phyloP scores from a whole-genome alignment of 2,797 vertebrate genomes.

The Rousettus madagascariensis region DNA sequence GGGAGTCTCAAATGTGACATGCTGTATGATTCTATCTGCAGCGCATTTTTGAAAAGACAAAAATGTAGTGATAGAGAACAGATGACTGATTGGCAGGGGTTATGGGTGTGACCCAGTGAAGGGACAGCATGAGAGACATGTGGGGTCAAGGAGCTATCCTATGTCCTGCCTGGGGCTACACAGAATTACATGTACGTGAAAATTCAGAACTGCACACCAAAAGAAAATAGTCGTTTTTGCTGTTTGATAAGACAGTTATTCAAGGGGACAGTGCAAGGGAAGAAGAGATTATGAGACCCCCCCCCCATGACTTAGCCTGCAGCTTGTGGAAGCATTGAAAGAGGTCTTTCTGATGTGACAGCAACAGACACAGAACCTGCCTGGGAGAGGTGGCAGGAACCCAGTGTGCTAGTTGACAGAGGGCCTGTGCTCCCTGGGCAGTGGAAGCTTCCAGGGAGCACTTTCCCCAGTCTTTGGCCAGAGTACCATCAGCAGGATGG shows the following conservation, averaged over 20 bases:
- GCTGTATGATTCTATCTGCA: too few relatives aligned
- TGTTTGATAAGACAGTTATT: too few relatives aligned
- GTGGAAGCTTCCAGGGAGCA: background rate
- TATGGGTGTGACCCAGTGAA: background rate
- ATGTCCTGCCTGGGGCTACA: background rate
- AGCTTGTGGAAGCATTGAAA: background rate
- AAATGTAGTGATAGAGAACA: background rate
- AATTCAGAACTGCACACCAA: background rate
- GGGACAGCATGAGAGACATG: background rate
- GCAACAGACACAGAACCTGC: background rate
- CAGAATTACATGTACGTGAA: background rate
- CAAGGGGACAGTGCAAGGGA: too few relatives aligned
- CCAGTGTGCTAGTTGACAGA: rapidly evolving
- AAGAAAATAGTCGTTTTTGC: background rate
- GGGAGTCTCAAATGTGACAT: background rate
- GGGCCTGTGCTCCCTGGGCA: background rate
- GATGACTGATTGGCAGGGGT: background rate
- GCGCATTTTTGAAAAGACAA: background rate
- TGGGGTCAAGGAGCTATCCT: background rate
- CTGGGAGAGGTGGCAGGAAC: background rate
- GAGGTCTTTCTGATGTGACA: background rate
- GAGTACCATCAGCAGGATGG: background rate
- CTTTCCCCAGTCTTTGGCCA: background rate
- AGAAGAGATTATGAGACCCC: background rate
- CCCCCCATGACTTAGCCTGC: background rate